A percentile compares a stretch with the other conserved stretches of the same genome.
Evolutionary conservation across 2,888 invertebrate genomes (phyloP).

Genomic region (Ecliptopera silaceata): DNA sequence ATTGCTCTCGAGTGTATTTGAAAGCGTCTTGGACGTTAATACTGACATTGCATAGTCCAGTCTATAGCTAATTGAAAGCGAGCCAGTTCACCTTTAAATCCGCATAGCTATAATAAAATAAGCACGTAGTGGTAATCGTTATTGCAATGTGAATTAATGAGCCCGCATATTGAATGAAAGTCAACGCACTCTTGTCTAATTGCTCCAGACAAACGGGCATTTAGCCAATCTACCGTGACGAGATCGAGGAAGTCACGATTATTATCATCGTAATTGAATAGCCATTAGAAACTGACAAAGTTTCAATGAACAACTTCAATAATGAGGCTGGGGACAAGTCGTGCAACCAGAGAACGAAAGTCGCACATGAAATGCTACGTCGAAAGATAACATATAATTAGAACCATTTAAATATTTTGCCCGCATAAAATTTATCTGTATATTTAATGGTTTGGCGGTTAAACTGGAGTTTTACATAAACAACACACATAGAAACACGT

Average conservation of each 20-base stretch:
- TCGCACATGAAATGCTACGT: conserved; percentile 12
- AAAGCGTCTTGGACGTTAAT: too few relatives aligned
- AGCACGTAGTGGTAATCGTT: conserved; percentile 27
- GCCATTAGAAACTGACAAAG: conserved; percentile 18
- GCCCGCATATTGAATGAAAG: conserved; percentile 54
- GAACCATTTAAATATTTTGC: conserved; percentile 46
- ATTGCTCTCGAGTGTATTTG: too few relatives aligned
- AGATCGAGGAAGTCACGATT: conserved; percentile 31
- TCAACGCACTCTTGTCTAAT: conserved; percentile 58
- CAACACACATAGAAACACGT: conserved; percentile 21
- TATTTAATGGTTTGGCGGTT: conserved; percentile 43
- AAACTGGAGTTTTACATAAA: conserved; percentile 52
- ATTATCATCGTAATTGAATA: conserved; percentile 27
- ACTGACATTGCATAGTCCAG: neutral
- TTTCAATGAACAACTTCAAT: neutral
- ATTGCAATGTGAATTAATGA: conserved; percentile 64
- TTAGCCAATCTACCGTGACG: conserved; percentile 36
- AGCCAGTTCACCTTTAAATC: conserved; percentile 17
- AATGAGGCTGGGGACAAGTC: conserved; percentile 3
- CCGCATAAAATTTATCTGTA: conserved; percentile 41
- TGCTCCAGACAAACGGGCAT: conserved; percentile 35
- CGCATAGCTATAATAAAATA: conserved; percentile 14
- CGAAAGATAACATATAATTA: conserved; percentile 21
- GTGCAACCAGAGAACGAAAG: neutral
- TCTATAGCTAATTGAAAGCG: neutral